Percentiles rank a stretch among this genome's conserved stretches.
phyloP scores from a whole-genome alignment of 1,140 invertebrate genomes.

The Sarcophaga peregrina region DNA sequence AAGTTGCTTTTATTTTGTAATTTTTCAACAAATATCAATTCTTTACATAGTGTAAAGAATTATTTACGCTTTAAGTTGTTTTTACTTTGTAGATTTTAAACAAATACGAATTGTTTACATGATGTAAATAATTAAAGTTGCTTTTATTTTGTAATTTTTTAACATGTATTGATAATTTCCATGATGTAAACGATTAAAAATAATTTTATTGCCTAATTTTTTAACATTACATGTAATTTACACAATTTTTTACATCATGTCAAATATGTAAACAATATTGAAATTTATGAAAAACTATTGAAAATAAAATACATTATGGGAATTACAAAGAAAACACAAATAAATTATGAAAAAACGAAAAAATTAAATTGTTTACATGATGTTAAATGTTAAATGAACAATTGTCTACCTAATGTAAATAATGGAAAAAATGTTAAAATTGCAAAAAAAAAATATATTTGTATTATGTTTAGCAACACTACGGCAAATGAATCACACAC shows the following conservation, averaged over 20 bases:
- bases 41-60: too few relatives aligned
- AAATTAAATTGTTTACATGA: neutral
- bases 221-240: neutral
- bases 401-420: too few relatives aligned
- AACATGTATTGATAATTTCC: neutral
- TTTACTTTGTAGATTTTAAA: too few relatives aligned
- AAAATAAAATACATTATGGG: neutral
- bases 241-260: too few relatives aligned
- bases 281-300: too few relatives aligned
- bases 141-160: neutral
- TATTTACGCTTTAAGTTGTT: too few relatives aligned
- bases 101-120: conserved; percentile 3
- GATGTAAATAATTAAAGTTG: neutral
- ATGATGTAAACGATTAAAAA: neutral
- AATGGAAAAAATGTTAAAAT: too few relatives aligned
- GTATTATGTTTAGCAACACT: too few relatives aligned
- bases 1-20: neutral
- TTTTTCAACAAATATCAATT: neutral
- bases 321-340: neutral
- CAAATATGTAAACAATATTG: too few relatives aligned
- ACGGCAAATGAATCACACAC: too few relatives aligned
- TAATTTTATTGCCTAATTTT: neutral
- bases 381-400: neutral
- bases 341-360: neutral
- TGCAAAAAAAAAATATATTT: neutral